These are phyloP conservation scores for Neomonachus schauinslandi DNA, from an alignment of 2,113 vertebrate genomes.

Conservation along the genomic window DNA sequence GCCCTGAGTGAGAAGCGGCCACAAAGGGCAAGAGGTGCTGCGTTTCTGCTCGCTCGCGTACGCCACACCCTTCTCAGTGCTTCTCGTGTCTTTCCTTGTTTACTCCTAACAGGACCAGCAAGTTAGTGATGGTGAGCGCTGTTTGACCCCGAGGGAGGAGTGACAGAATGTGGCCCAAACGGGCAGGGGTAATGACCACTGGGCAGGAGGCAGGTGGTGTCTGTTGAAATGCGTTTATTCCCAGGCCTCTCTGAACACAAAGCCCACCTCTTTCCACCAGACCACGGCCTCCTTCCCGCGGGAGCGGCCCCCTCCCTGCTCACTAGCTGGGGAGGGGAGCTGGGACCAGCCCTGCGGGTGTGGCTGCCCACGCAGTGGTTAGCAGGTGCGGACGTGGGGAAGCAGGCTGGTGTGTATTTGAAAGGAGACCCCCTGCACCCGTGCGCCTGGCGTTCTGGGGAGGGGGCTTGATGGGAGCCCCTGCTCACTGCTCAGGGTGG, in stretches of 20 bases:
- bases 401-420: background rate
- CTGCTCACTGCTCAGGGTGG: too few relatives aligned
- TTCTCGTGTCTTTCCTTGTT: background rate
- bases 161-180: background rate
- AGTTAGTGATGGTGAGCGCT: background rate
- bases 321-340: too few relatives aligned
- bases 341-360: background rate
- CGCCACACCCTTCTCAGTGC: too few relatives aligned
- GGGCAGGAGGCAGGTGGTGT: background rate
- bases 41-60: too few relatives aligned
- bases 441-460: background rate
- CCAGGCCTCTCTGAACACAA: background rate
- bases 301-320: too few relatives aligned
- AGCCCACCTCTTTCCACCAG: background rate
- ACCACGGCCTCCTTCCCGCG: background rate
- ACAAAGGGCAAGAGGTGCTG: too few relatives aligned
- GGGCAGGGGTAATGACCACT: background rate
- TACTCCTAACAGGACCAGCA: too few relatives aligned
- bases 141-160: background rate
- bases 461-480: background rate
- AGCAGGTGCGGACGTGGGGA: accelerated
- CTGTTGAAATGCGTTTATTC: background rate
- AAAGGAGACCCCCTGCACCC: accelerated
- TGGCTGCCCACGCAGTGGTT: too few relatives aligned
- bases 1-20: too few relatives aligned